A percentile compares a stretch with the other conserved stretches of the same genome.
Evolutionary conservation across 2,797 vertebrate species (phyloP).

Genomic region (Pseudocheirus occidentalis): DNA sequence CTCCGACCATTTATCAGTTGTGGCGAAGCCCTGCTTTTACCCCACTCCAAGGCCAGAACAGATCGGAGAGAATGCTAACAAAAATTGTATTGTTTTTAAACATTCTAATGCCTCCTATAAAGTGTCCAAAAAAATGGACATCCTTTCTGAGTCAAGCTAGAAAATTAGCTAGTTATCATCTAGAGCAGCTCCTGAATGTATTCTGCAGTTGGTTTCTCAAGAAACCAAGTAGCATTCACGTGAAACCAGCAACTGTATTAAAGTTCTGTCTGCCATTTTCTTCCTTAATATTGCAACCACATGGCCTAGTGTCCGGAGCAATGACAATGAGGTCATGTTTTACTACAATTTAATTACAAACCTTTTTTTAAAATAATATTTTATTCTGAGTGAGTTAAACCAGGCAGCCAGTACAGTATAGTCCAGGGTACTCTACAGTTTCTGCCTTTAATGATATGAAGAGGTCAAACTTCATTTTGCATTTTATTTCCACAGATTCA

Average conservation of each 20-base stretch:
- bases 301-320: neutral
- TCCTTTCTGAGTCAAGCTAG: constrained; percentile 84
- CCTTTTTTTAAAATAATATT: neutral
- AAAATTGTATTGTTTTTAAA: neutral
- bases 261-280: neutral
- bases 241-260: neutral
- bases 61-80: neutral
- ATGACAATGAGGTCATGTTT: neutral
- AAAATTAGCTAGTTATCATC: constrained; percentile 81
- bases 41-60: neutral
- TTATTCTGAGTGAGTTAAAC: neutral
- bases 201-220: neutral
- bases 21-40: neutral
- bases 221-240: too few relatives aligned
- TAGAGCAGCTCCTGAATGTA: neutral
- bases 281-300: neutral
- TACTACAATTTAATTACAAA: neutral
- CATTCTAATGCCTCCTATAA: constrained; percentile 86
- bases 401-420: neutral
- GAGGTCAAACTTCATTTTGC: neutral
- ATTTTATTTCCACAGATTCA: neutral
- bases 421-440: neutral
- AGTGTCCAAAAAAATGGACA: constrained; percentile 87
- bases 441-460: neutral
- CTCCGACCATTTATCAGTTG: neutral